phyloP scores from a whole-genome alignment of 1,140 invertebrate species.

The Diorhabda carinulata region DNA sequence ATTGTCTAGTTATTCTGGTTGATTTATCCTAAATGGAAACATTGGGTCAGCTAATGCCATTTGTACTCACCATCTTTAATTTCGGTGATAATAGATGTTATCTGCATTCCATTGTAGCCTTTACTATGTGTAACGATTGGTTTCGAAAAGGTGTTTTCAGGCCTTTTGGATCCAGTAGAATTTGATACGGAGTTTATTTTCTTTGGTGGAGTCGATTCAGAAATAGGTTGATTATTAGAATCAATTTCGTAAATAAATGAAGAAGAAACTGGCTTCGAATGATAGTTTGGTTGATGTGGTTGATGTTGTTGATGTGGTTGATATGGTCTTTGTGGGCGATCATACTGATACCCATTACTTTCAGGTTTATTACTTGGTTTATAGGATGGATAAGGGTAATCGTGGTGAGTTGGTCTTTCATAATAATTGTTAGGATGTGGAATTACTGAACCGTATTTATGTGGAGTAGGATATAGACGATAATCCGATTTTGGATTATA shows the following conservation, averaged over 20 bases:
- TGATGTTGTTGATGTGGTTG: constrained; percentile 9
- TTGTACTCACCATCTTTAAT: constrained; percentile 38
- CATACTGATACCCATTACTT: not conserved
- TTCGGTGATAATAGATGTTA: constrained; percentile 44
- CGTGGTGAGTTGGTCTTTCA: constrained; percentile 14
- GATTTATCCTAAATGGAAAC: too few relatives aligned
- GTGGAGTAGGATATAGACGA: constrained; percentile 10
- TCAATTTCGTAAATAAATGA: not conserved
- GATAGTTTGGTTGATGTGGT: constrained; percentile 1
- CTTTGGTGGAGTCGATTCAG: too few relatives aligned
- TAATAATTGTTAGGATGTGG: constrained; percentile 31
- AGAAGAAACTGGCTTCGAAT: not conserved
- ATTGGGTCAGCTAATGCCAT: not conserved
- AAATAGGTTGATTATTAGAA: not conserved
- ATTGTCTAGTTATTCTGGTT: too few relatives aligned
- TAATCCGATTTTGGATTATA: not conserved
- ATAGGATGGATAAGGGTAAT: not conserved
- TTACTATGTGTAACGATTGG: constrained; percentile 35
- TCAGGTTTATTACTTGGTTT: not conserved
- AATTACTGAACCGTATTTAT: constrained; percentile 33
- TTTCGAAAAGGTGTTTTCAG: not conserved
- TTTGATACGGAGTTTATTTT: too few relatives aligned
- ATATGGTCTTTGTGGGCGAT: constrained; percentile 14
- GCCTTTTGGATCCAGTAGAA: too few relatives aligned
- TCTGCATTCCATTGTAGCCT: constrained; percentile 37